phyloP scores from a whole-genome alignment of 2,888 invertebrate genomes.

The Linnaemya tessellans region DNA sequence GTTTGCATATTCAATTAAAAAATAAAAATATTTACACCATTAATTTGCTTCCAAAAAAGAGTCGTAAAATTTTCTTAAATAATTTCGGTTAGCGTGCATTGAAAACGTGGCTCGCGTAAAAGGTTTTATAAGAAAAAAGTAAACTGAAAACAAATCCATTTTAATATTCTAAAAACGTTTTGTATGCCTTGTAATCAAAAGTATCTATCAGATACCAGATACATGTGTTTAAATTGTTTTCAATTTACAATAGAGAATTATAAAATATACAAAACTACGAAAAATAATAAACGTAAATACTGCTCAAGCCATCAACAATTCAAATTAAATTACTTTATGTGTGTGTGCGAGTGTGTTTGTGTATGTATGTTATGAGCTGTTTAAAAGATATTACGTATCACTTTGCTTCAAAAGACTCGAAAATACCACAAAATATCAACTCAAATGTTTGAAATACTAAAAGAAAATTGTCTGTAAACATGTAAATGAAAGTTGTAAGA shows the following conservation, averaged over 20 bases:
- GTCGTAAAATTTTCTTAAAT: conserved; percentile 14
- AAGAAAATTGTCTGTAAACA: conserved; percentile 18
- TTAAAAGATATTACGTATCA: conserved; percentile 60
- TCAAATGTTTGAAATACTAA: conserved; percentile 12
- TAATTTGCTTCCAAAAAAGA: neutral
- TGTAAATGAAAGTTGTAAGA: neutral
- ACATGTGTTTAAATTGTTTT: conserved; percentile 54
- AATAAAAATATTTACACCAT: conserved; percentile 8
- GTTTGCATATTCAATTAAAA: conserved; percentile 22
- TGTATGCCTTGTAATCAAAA: conserved; percentile 48
- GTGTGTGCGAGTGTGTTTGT: conserved; percentile 44
- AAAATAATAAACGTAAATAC: conserved; percentile 37
- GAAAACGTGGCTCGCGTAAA: conserved; percentile 22
- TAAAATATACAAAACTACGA: conserved; percentile 18
- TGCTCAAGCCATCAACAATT: conserved; percentile 34
- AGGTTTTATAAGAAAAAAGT: conserved; percentile 8
- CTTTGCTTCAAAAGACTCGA: conserved; percentile 26
- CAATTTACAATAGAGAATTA: conserved; percentile 26
- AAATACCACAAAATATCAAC: conserved; percentile 4
- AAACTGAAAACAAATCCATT: conserved; percentile 4
- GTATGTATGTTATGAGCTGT: conserved; percentile 29
- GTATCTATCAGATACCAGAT: conserved; percentile 63
- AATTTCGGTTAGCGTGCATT: neutral
- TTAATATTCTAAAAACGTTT: conserved; percentile 61
- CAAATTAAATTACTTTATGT: conserved; percentile 1